Percentiles rank a stretch among this genome's conserved stretches.
Conservation (phyloP, 2,888 invertebrate species). For the Pterostichus niger region DNA sequence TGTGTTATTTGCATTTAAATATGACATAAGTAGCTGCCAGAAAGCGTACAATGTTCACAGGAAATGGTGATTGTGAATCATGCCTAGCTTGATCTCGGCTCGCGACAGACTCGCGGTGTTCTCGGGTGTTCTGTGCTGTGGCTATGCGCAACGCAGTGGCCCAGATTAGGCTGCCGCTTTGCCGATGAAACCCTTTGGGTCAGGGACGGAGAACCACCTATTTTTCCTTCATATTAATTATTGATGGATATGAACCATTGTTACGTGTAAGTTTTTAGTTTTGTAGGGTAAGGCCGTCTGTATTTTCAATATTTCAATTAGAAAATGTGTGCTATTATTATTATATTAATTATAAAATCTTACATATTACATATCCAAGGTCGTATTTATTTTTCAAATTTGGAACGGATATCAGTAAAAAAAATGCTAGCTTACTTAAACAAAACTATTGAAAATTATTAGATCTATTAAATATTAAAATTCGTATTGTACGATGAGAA, state of each 20-base stretch:
- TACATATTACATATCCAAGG: too few species aligned
- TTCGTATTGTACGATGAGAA: too few species aligned
- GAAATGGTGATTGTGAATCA: conserved; percentile 52
- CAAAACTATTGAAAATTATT: too few species aligned
- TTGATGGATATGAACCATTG: neutral
- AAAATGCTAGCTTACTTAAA: too few species aligned
- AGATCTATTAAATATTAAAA: too few species aligned
- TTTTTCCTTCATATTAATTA: conserved; percentile 4
- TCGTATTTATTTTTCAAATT: too few species aligned
- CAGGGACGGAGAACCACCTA: neutral
- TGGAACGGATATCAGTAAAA: too few species aligned
- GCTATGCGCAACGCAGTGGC: conserved; percentile 15
- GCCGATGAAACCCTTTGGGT: neutral
- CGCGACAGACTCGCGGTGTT: too few species aligned
- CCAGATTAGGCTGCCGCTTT: neutral
- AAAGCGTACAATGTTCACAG: conserved; percentile 26
- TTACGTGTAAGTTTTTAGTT: neutral
- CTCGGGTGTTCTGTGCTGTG: neutral
- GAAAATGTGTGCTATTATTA: too few species aligned
- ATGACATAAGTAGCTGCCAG: conserved; percentile 59
- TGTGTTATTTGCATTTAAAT: conserved; percentile 62
- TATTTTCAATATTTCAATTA: too few species aligned
- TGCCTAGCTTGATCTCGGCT: conserved; percentile 1
- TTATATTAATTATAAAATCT: too few species aligned
- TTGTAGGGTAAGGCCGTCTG: neutral